Evolutionary conservation across 1,140 invertebrate species (phyloP).

Genomic region (Drosophila kurseongensis): DNA sequence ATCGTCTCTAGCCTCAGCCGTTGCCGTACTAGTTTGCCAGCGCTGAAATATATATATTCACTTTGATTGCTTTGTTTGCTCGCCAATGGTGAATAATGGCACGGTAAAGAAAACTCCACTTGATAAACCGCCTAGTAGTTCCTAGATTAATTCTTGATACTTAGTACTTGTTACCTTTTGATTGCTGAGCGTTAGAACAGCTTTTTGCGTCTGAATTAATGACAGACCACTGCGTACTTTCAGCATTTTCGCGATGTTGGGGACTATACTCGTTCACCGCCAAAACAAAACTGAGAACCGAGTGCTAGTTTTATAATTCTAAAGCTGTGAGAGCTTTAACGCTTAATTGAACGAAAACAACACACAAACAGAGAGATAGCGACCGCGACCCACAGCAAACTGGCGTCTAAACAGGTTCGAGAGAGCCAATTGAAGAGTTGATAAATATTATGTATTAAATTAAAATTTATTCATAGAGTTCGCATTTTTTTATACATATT

Average conservation of each 20-base stretch:
- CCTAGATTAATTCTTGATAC: constrained; percentile 9
- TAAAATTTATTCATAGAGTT: background rate
- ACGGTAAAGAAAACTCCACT: background rate
- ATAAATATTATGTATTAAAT: background rate
- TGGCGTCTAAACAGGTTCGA: constrained; percentile 8
- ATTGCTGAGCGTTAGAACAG: constrained; percentile 9
- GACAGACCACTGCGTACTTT: constrained; percentile 39
- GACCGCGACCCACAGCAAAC: background rate
- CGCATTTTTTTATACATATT: background rate
- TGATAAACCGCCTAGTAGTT: background rate
- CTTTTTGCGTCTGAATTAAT: constrained; percentile 36
- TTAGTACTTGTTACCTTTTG: constrained; percentile 17
- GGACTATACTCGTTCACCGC: constrained; percentile 19
- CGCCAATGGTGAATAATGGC: too few species aligned
- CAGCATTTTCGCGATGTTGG: constrained; percentile 41
- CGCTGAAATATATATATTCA: constrained; percentile 30
- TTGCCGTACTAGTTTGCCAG: constrained; percentile 50
- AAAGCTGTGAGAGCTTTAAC: constrained; percentile 19
- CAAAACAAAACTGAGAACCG: constrained; percentile 21
- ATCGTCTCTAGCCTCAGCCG: constrained; percentile 28
- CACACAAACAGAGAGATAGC: constrained; percentile 13
- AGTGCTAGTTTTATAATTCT: constrained; percentile 5
- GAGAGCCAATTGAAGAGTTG: background rate
- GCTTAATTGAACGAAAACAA: constrained; percentile 18
- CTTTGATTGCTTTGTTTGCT: background rate